These are phyloP conservation scores for Channa maculata DNA, from an alignment of 2,113 vertebrate species.

Conservation along the genomic window DNA sequence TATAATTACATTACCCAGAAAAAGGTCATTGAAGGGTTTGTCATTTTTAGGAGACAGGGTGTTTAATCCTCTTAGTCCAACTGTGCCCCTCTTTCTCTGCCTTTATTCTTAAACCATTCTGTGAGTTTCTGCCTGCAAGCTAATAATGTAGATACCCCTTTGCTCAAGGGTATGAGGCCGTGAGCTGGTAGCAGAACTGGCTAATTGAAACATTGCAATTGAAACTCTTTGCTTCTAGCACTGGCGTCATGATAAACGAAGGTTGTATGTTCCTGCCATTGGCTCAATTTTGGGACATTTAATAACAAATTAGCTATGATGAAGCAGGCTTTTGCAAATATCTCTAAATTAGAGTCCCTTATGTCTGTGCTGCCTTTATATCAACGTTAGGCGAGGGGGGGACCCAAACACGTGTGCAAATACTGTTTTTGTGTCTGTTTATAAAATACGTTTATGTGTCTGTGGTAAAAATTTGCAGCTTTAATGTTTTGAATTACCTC, in stretches of 20 bases:
- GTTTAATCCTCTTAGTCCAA: too few relatives aligned
- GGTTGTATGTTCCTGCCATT: neutral
- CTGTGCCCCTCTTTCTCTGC: too few relatives aligned
- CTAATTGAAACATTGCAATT: constrained; percentile 76
- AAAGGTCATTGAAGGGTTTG: too few relatives aligned
- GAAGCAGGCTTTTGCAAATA: neutral
- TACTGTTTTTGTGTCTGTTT: constrained; percentile 2
- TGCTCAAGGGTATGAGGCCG: constrained; percentile 68
- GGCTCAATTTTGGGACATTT: neutral
- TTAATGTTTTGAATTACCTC: constrained; percentile 16
- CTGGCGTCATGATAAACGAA: constrained; percentile 25
- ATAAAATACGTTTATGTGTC: constrained; percentile 9
- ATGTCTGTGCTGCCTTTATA: neutral
- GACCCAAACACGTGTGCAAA: neutral
- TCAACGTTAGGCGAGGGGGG: neutral
- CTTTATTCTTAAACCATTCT: too few relatives aligned
- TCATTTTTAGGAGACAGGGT: too few relatives aligned
- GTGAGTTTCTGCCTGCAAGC: constrained; percentile 56
- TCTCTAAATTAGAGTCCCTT: neutral
- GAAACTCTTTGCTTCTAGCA: constrained; percentile 34
- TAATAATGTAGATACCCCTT: constrained; percentile 75
- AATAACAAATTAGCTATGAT: neutral
- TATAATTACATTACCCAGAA: too few relatives aligned
- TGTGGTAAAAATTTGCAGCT: constrained; percentile 15
- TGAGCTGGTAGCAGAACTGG: constrained; percentile 65